Conservation (phyloP, 1,140 invertebrate species). For the Bursaphelenchus mucronatus region DNA sequence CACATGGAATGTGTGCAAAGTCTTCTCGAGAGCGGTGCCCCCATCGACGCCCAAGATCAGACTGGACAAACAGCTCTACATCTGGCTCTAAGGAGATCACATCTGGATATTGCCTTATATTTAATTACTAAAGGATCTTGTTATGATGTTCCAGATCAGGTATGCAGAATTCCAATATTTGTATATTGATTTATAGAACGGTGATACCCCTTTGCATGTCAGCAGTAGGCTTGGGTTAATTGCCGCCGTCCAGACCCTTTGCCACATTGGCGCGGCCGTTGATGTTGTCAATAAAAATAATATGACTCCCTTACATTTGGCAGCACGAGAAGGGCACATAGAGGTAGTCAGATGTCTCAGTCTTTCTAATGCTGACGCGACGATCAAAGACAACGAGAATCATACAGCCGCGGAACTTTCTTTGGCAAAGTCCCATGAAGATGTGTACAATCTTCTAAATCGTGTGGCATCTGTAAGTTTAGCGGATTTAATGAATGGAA, state of each 20-base stretch:
- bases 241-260: constrained; percentile 71
- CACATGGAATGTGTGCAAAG: constrained; percentile 74
- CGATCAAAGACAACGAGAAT: constrained; percentile 66
- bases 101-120: constrained; percentile 74
- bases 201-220: constrained; percentile 73
- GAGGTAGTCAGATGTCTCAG: constrained; percentile 74
- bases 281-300: constrained; percentile 67
- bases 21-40: constrained; percentile 83
- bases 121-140: constrained; percentile 82
- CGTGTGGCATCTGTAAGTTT: constrained; percentile 69
- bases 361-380: constrained; percentile 64
- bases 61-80: constrained; percentile 67
- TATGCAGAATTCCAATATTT: constrained; percentile 12
- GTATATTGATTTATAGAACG: constrained; percentile 65
- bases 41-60: constrained; percentile 72
- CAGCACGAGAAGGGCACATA: constrained; percentile 72
- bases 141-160: constrained; percentile 16
- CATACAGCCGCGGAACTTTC: constrained; percentile 77
- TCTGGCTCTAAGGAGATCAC: constrained; percentile 67
- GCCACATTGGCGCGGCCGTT: constrained; percentile 72
- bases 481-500: constrained; percentile 14
- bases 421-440: constrained; percentile 72
- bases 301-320: constrained; percentile 70
- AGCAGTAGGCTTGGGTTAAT: constrained; percentile 70
- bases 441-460: constrained; percentile 72